A percentile compares a stretch with the other conserved stretches of the same genome.
Evolutionary conservation across 2,797 vertebrate species (phyloP).

Genomic region (Rhinatrema bivittatum): DNA sequence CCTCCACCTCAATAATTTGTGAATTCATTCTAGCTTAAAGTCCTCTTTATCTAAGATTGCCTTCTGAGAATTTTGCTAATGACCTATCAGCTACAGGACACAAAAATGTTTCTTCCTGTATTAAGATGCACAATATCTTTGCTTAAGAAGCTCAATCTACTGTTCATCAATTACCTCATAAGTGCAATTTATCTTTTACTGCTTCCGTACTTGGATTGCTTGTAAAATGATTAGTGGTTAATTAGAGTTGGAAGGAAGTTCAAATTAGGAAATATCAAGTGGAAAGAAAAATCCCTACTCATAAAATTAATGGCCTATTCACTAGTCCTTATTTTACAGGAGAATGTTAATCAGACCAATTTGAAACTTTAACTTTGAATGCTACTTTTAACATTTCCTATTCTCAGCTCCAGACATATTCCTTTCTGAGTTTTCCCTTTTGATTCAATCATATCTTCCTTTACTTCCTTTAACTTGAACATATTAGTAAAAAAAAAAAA

Average conservation of each 20-base stretch:
- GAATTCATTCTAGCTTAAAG: constrained; percentile 28
- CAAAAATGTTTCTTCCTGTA: constrained; percentile 40
- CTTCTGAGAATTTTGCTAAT: constrained; percentile 47
- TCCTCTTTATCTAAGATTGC: constrained; percentile 32
- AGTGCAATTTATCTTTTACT: constrained; percentile 51
- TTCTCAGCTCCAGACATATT: constrained; percentile 26
- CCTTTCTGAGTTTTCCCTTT: constrained; percentile 19
- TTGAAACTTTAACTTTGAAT: constrained; percentile 31
- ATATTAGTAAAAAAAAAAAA: constrained; percentile 7
- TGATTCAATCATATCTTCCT: constrained; percentile 20
- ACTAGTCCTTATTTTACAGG: constrained; percentile 32
- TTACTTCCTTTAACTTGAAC: constrained; percentile 24
- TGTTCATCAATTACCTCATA: constrained; percentile 46
- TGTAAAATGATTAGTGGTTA: too few relatives aligned
- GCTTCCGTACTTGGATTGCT: too few relatives aligned
- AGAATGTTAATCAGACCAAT: too few relatives aligned
- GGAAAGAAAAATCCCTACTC: constrained; percentile 28
- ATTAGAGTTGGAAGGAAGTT: constrained; percentile 59
- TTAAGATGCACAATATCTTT: constrained; percentile 33
- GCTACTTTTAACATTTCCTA: constrained; percentile 16
- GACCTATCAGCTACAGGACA: constrained; percentile 38
- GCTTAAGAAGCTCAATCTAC: constrained; percentile 37
- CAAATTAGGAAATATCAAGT: constrained; percentile 35
- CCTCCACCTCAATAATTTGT: not conserved
- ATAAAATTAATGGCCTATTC: constrained; percentile 45